Evolutionary conservation across 2,888 invertebrate species (phyloP).

Genomic region (Parnassius apollo): DNA sequence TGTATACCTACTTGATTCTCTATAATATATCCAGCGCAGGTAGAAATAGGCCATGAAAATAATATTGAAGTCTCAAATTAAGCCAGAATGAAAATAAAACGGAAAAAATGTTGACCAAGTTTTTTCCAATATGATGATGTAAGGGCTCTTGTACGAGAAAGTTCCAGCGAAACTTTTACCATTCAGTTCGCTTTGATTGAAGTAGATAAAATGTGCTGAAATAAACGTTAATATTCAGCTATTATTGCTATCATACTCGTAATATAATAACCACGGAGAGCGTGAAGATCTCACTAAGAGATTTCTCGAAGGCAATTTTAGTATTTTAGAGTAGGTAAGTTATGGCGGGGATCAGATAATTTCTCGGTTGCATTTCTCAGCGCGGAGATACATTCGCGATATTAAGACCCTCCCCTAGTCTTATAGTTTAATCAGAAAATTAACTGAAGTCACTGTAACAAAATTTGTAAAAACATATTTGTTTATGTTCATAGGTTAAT

Average conservation of each 20-base stretch:
- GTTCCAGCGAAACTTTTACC: too few relatives aligned
- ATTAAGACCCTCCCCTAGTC: conserved; percentile 47
- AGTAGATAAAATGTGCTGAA: conserved; percentile 36
- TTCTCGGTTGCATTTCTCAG: conserved; percentile 63
- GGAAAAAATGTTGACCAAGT: too few relatives aligned
- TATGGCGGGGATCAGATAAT: conserved; percentile 77
- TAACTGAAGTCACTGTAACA: conserved; percentile 8
- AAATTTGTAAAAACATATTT: not conserved
- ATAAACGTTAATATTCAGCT: conserved; percentile 63
- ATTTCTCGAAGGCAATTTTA: conserved; percentile 77
- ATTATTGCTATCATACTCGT: conserved; percentile 76
- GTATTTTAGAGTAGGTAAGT: conserved; percentile 74
- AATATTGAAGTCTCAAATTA: too few relatives aligned
- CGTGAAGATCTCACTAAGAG: conserved; percentile 75
- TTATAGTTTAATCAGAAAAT: conserved; percentile 26
- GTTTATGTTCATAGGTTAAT: too few relatives aligned
- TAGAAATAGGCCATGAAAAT: too few relatives aligned
- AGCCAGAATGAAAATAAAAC: too few relatives aligned
- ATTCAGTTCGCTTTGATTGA: conserved; percentile 10
- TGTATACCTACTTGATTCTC: too few relatives aligned
- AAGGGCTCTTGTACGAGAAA: too few relatives aligned
- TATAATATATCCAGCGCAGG: too few relatives aligned
- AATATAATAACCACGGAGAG: conserved; percentile 74
- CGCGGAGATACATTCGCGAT: conserved; percentile 64
- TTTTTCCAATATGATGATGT: too few relatives aligned